These are phyloP conservation scores for Cheilosia pagana DNA, from an alignment of 2,888 invertebrate genomes.

Conservation along the genomic window DNA sequence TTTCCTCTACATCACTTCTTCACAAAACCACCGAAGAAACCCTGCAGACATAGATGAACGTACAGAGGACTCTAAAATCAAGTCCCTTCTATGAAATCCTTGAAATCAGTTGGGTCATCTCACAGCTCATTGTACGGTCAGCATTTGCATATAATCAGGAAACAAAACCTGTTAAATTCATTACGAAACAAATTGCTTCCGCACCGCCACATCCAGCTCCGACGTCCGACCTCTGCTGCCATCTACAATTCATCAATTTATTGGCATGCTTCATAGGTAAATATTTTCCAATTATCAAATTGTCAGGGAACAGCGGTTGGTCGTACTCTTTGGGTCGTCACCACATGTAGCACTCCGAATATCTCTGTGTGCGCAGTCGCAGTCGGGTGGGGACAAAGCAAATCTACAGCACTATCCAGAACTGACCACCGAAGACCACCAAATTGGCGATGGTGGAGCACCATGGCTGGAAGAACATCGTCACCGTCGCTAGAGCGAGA, in stretches of 20 bases:
- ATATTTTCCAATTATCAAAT: slow-evolving; percentile 74
- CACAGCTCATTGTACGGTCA: background rate
- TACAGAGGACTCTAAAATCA: background rate
- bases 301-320: slow-evolving; percentile 70
- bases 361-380: slow-evolving; percentile 1
- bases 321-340: slow-evolving; percentile 50
- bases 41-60: too few species aligned
- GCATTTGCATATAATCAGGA: background rate
- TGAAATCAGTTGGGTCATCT: background rate
- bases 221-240: slow-evolving; percentile 57
- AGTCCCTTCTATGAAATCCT: background rate
- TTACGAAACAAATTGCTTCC: slow-evolving; percentile 63
- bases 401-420: slow-evolving; percentile 58
- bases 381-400: slow-evolving; percentile 44
- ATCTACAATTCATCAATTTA: slow-evolving; percentile 67
- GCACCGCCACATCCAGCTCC: slow-evolving; percentile 49
- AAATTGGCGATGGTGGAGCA: slow-evolving; percentile 6
- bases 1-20: too few species aligned
- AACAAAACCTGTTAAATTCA: slow-evolving; percentile 57
- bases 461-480: too few species aligned
- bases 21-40: too few species aligned
- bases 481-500: slow-evolving; percentile 54
- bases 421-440: slow-evolving; percentile 39
- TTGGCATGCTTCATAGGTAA: slow-evolving; percentile 60
- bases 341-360: slow-evolving; percentile 34